A percentile compares a stretch with the other conserved stretches of the same genome.
Conservation (phyloP, 2,113 vertebrate species). For the Myrmophylax atrothorax region DNA sequence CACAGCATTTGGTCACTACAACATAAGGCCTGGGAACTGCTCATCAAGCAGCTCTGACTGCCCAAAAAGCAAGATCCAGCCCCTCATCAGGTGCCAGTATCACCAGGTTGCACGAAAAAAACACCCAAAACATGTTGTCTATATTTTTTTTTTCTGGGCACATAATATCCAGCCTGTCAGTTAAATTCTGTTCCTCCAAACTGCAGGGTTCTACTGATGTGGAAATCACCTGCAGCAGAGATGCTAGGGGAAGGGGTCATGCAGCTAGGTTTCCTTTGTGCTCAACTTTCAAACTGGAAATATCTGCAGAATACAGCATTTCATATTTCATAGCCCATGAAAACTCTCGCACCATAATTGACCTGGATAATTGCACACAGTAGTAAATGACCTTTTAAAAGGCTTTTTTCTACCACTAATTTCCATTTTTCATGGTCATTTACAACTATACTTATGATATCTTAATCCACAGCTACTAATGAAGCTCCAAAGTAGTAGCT, state of each 20-base stretch:
- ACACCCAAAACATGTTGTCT: no score
- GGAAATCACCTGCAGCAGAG: background rate
- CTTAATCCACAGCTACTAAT: constrained; percentile 35
- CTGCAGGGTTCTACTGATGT: background rate
- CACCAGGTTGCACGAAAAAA: background rate
- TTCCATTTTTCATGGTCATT: constrained; percentile 42
- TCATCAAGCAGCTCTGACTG: background rate
- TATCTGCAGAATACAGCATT: background rate
- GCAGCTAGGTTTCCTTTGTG: background rate
- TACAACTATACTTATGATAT: background rate
- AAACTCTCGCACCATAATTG: background rate
- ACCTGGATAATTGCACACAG: background rate
- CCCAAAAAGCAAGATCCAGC: background rate
- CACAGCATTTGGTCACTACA: background rate
- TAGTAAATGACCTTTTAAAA: constrained; percentile 37
- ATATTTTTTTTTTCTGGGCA: background rate
- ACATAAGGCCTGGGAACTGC: background rate
- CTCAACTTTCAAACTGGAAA: background rate
- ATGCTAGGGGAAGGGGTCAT: background rate
- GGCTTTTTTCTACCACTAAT: constrained; percentile 23
- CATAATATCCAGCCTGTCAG: background rate
- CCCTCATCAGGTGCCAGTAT: background rate
- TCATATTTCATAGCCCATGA: background rate
- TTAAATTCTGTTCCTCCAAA: background rate
- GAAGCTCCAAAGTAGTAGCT: constrained; percentile 16